Conservation (phyloP, 2,113 vertebrate genomes). For the Chamaea fasciata region DNA sequence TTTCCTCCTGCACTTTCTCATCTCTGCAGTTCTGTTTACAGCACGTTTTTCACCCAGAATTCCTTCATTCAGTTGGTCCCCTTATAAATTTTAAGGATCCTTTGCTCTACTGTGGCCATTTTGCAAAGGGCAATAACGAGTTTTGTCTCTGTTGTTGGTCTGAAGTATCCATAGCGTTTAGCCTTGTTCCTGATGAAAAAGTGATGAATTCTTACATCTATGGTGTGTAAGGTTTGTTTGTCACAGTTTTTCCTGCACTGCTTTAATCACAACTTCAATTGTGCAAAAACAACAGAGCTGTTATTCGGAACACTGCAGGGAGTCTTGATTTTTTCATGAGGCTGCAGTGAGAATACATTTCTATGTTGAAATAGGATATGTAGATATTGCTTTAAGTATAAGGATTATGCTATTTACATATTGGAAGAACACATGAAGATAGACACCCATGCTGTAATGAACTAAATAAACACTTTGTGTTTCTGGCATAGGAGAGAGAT, state of each 20-base stretch:
- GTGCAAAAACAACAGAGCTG: background rate
- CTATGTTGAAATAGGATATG: background rate
- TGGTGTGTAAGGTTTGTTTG: background rate
- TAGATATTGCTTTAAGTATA: background rate
- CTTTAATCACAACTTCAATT: background rate
- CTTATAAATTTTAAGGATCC: background rate
- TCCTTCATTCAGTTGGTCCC: background rate
- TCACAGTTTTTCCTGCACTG: background rate
- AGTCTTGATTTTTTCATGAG: background rate
- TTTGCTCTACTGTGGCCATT: background rate
- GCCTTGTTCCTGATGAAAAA: background rate
- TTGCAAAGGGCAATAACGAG: background rate
- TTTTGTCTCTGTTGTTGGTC: background rate
- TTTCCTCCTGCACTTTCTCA: background rate
- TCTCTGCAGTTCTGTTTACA: background rate
- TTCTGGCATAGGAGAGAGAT: background rate
- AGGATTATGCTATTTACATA: background rate
- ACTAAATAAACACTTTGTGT: background rate
- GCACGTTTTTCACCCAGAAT: background rate
- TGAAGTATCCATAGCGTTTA: background rate
- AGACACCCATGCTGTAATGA: background rate
- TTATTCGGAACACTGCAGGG: background rate
- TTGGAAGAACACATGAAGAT: background rate
- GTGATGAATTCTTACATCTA: background rate
- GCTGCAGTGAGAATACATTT: background rate